Evolutionary conservation across 2,888 invertebrate genomes (phyloP).

Genomic region (Eristalis pertinax): DNA sequence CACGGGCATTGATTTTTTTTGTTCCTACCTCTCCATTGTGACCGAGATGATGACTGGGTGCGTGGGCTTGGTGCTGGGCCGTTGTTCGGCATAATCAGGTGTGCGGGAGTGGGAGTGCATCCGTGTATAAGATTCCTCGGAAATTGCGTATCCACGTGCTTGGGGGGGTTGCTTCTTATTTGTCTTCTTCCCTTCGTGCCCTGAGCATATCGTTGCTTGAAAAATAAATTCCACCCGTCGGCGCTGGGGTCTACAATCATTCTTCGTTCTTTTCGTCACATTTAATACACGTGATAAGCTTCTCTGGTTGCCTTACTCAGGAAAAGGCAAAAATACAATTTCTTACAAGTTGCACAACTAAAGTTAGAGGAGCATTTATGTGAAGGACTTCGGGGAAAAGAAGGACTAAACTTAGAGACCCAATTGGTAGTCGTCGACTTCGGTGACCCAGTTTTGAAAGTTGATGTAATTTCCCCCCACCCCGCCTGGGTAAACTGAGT

Average conservation of each 20-base stretch:
- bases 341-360: conserved; percentile 3
- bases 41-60: background rate
- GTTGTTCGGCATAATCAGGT: conserved; percentile 29
- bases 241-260: background rate
- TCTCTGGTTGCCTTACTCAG: background rate
- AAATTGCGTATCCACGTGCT: conserved; percentile 31
- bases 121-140: conserved; percentile 14
- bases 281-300: conserved; percentile 12
- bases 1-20: conserved; percentile 1
- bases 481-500: too few relatives aligned
- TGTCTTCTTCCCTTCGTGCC: background rate
- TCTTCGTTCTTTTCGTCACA: background rate
- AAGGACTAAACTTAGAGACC: background rate
- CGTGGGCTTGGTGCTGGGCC: background rate
- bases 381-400: background rate
- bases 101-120: conserved; percentile 9
- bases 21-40: background rate
- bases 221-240: background rate
- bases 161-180: background rate
- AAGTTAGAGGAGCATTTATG: background rate
- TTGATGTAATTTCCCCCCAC: background rate
- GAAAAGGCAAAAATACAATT: background rate
- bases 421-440: too few relatives aligned
- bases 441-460: conserved; percentile 5
- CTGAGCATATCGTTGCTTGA: background rate